These are phyloP conservation scores for Coregonus ussuriensis DNA, from an alignment of 2,797 vertebrate genomes.

Conservation along the genomic window DNA sequence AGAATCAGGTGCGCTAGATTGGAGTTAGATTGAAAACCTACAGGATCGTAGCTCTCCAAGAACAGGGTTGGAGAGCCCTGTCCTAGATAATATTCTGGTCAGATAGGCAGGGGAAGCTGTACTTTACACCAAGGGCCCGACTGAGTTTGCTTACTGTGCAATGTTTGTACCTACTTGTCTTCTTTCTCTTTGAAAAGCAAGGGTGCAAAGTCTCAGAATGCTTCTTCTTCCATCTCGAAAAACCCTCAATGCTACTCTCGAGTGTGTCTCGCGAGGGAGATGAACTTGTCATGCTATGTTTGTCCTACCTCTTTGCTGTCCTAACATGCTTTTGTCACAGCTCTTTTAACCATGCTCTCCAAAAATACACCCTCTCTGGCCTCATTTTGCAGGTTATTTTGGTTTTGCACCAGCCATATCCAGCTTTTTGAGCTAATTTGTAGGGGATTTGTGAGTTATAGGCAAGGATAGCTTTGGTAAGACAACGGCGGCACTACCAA, in stretches of 20 bases:
- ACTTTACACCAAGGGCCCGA: too few relatives aligned
- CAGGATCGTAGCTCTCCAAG: too few relatives aligned
- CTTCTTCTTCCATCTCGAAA: too few relatives aligned
- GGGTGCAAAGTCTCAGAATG: too few relatives aligned
- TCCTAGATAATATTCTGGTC: too few relatives aligned
- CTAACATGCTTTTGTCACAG: neutral
- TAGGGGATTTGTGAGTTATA: neutral
- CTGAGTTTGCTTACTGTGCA: too few relatives aligned
- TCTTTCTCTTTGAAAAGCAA: neutral
- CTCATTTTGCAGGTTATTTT: slow-evolving; percentile 2
- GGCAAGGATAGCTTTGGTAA: neutral
- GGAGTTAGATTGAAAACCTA: too few relatives aligned
- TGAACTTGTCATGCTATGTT: neutral
- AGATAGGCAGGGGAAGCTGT: too few relatives aligned
- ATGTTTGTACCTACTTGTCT: too few relatives aligned
- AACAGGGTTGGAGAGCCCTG: too few relatives aligned
- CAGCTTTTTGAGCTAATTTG: neutral
- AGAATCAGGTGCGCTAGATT: too few relatives aligned
- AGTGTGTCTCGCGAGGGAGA: neutral
- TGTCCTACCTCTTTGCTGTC: neutral
- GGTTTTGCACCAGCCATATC: neutral
- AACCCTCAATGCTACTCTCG: too few relatives aligned
- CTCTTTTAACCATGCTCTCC: neutral
- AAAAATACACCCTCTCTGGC: neutral
- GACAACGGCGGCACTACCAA: neutral